Evolutionary conservation across 2,113 vertebrate species (phyloP).

Genomic region (Sceloporus undulatus): DNA sequence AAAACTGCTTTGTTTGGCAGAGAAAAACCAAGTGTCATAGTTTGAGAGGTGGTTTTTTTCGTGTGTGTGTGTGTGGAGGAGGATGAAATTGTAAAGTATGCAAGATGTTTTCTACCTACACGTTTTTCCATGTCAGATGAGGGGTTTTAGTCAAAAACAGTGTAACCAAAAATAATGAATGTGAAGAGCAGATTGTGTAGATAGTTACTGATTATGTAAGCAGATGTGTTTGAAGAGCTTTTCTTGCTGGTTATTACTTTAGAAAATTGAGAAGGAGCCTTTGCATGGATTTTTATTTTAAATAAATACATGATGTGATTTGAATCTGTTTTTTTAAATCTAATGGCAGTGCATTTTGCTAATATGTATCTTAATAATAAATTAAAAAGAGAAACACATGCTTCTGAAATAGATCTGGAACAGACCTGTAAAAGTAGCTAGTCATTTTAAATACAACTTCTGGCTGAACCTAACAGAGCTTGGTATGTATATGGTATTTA

Average conservation of each 20-base stretch:
- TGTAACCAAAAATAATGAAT: neutral
- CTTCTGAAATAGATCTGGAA: neutral
- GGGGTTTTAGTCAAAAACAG: neutral
- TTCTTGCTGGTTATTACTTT: neutral
- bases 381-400: neutral
- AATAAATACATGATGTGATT: neutral
- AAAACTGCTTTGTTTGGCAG: too few species aligned
- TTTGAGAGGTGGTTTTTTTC: too few species aligned
- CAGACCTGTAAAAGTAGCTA: neutral
- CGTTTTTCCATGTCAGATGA: neutral
- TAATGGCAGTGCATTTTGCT: neutral
- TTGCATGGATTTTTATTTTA: neutral
- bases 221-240: neutral
- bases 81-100: neutral
- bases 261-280: neutral
- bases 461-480: neutral
- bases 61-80: neutral
- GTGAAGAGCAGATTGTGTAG: neutral
- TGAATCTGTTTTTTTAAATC: slow-evolving; percentile 2
- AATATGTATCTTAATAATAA: neutral
- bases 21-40: neutral
- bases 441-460: neutral
- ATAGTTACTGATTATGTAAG: neutral
- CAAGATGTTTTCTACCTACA: neutral
- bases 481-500: neutral